phyloP scores from a whole-genome alignment of 2,113 vertebrate genomes.

The Turdus rufiventris region DNA sequence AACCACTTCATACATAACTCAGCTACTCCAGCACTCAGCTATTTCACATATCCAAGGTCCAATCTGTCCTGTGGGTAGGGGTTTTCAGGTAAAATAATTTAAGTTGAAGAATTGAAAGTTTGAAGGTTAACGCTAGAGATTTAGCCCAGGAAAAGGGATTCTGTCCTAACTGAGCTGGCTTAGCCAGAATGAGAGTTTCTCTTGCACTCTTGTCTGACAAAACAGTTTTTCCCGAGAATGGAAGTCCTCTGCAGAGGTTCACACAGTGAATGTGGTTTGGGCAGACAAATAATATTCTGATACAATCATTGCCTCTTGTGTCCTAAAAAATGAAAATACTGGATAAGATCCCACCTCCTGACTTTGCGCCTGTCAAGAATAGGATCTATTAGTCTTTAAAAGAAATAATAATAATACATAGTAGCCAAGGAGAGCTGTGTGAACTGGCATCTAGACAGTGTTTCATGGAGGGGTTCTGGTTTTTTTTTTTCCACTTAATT shows the following conservation, averaged over 20 bases:
- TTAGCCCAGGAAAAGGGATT: not conserved
- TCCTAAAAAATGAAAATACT: conserved; percentile 74
- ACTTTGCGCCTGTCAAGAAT: conserved; percentile 71
- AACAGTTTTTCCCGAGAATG: conserved; percentile 20
- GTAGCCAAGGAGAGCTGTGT: conserved; percentile 72
- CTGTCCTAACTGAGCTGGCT: not conserved
- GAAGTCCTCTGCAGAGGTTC: conserved; percentile 51
- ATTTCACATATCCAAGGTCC: not conserved
- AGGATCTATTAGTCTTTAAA: conserved; percentile 72
- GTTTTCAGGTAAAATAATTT: not conserved
- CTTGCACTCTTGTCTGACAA: conserved; percentile 20
- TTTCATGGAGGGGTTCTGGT: not conserved
- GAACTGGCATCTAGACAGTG: conserved; percentile 73
- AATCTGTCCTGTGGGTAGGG: not conserved
- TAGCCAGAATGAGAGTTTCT: not conserved
- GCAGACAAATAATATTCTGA: conserved; percentile 67
- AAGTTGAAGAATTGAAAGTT: not conserved
- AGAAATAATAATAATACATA: conserved; percentile 72
- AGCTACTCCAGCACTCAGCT: not conserved
- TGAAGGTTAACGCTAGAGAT: not conserved
- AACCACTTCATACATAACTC: not conserved
- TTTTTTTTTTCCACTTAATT: not conserved
- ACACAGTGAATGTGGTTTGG: conserved; percentile 61
- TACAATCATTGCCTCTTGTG: conserved; percentile 71
- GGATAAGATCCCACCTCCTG: conserved; percentile 69